Percentiles rank a stretch among this genome's conserved stretches.
phyloP scores from a whole-genome alignment of 2,888 invertebrate genomes.

The Endotricha flammealis region DNA sequence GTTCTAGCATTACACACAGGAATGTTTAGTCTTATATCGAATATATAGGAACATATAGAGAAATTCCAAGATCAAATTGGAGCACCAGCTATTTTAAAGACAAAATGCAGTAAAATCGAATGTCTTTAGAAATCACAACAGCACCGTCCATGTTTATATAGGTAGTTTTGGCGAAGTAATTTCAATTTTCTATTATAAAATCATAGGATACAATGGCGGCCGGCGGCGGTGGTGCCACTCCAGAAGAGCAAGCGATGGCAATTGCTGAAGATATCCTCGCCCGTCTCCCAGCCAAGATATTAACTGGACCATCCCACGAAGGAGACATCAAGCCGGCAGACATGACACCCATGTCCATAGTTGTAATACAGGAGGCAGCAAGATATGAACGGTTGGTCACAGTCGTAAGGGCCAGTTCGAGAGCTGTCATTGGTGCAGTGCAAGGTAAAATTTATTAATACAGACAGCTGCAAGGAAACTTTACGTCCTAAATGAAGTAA shows the following conservation, averaged over 20 bases:
- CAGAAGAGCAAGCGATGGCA: slow-evolving; percentile 88
- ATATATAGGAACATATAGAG: no score
- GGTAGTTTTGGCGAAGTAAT: no score
- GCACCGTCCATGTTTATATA: no score
- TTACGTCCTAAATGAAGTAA: no score
- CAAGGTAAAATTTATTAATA: slow-evolving; percentile 80
- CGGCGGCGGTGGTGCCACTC: slow-evolving; percentile 80
- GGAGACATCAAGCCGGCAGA: slow-evolving; percentile 86
- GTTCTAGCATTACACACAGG: no score
- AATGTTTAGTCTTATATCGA: no score
- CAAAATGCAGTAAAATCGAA: no score
- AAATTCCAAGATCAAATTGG: no score
- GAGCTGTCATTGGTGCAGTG: slow-evolving; percentile 90
- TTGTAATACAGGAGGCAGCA: slow-evolving; percentile 91
- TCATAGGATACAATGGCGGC: slow-evolving; percentile 80
- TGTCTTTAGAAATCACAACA: no score
- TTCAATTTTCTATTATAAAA: background rate
- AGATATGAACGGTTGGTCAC: slow-evolving; percentile 86
- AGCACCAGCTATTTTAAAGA: no score
- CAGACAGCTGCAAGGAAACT: no score
- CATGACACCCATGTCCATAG: slow-evolving; percentile 95
- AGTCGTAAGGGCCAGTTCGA: slow-evolving; percentile 85
- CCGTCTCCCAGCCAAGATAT: slow-evolving; percentile 84
- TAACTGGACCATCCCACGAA: slow-evolving; percentile 81
- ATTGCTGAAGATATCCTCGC: slow-evolving; percentile 88